Evolutionary conservation across 1,140 invertebrate genomes (phyloP).

Genomic region (Procambarus virginalis): DNA sequence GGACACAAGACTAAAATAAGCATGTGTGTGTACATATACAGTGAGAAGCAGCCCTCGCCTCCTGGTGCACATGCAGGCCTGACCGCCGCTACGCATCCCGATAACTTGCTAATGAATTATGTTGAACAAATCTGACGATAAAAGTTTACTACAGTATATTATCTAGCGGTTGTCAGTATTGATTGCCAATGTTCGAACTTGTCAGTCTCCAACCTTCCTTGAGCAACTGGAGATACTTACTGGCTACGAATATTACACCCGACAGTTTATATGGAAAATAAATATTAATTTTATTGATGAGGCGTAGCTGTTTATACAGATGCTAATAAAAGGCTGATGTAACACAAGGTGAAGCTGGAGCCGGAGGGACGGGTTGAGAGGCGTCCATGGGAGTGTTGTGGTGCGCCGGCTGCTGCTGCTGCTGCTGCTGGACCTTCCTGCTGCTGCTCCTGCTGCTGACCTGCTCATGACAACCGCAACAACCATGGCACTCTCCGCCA

Average conservation of each 20-base stretch:
- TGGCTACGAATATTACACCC: not conserved
- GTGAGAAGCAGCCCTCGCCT: too few species aligned
- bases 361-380: too few species aligned
- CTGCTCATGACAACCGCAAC: not conserved
- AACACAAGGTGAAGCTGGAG: not conserved
- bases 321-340: not conserved
- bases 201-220: not conserved
- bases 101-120: too few species aligned
- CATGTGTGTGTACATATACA: too few species aligned
- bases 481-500: slow-evolving; percentile 33
- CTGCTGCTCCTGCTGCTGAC: not conserved
- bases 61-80: too few species aligned
- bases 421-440: not conserved
- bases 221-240: not conserved
- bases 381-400: not conserved
- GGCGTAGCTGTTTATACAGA: not conserved
- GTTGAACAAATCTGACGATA: too few species aligned
- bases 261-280: not conserved
- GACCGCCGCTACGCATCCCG: too few species aligned
- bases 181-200: not conserved
- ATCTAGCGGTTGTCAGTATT: not conserved
- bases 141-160: not conserved
- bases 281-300: not conserved
- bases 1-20: too few species aligned
- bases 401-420: not conserved